Evolutionary conservation across 64 coral and sea anemone genomes (phyloP).

Genomic region (Pocillopora verrucosa): DNA sequence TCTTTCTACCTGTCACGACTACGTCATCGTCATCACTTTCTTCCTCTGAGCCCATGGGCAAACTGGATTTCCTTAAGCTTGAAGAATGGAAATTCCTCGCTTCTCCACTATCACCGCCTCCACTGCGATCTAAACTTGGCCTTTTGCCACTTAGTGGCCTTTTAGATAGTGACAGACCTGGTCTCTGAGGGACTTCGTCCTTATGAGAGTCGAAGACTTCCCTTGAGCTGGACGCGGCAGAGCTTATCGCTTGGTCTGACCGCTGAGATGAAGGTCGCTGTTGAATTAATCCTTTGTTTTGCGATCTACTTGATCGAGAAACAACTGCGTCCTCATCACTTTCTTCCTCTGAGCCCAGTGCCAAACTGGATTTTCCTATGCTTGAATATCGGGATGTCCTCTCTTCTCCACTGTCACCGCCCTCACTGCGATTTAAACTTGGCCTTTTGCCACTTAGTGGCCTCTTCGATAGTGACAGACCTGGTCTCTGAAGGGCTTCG

Average conservation of each 20-base stretch:
- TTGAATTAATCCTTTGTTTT: background rate
- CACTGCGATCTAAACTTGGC: background rate
- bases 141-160: conserved; percentile 13
- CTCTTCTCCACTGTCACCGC: too few relatives aligned
- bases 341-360: too few relatives aligned
- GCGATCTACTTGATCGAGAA: background rate
- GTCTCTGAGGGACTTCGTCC: background rate
- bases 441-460: background rate
- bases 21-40: conserved; percentile 35
- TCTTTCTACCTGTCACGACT: conserved; percentile 19
- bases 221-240: background rate
- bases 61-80: background rate
- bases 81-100: background rate
- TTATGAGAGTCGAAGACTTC: background rate
- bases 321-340: too few relatives aligned
- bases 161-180: conserved; percentile 7
- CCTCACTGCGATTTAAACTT: too few relatives aligned
- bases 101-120: background rate
- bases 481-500: background rate
- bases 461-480: background rate
- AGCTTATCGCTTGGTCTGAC: background rate
- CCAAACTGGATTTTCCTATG: too few relatives aligned
- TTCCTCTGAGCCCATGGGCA: background rate
- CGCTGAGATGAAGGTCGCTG: background rate
- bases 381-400: too few relatives aligned